Evolutionary conservation across 1,140 invertebrate genomes (phyloP).

Genomic region (Heterodera schachtii): DNA sequence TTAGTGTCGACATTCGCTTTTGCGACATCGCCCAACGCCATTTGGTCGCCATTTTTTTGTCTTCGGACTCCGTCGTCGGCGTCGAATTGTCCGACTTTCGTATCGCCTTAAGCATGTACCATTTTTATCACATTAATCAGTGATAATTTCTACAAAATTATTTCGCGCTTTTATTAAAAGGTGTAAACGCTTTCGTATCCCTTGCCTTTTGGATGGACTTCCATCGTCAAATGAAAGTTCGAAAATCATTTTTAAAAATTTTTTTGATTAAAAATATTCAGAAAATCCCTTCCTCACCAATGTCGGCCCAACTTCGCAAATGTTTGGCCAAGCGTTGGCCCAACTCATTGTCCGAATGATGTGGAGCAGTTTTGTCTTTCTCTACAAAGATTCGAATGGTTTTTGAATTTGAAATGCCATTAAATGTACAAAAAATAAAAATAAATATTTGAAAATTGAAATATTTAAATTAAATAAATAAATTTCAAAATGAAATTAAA

Average conservation of each 20-base stretch:
- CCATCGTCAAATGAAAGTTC: background rate
- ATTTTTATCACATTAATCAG: background rate
- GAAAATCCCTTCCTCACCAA: conserved; percentile 50
- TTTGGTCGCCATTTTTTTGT: conserved; percentile 52
- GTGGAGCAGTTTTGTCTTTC: conserved; percentile 58
- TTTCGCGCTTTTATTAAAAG: conserved; percentile 44
- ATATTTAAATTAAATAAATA: conserved; percentile 19
- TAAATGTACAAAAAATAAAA: too few relatives aligned
- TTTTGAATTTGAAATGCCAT: background rate
- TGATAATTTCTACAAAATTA: too few relatives aligned
- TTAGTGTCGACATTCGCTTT: conserved; percentile 53
- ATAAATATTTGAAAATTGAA: too few relatives aligned
- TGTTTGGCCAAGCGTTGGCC: conserved; percentile 45
- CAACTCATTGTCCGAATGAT: conserved; percentile 51
- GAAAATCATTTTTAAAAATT: conserved; percentile 3
- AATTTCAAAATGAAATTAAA: background rate
- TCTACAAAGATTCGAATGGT: conserved; percentile 56
- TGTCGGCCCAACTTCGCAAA: conserved; percentile 50
- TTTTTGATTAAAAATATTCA: conserved; percentile 21
- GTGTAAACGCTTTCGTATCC: conserved; percentile 62
- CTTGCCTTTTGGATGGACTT: conserved; percentile 46
- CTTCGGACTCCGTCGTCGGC: conserved; percentile 7
- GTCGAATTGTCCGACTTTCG: conserved; percentile 10
- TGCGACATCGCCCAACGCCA: conserved; percentile 60
- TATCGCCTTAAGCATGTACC: conserved; percentile 17